Evolutionary conservation across 2,113 vertebrate species (phyloP).

Genomic region (Colistium nudipinnis): DNA sequence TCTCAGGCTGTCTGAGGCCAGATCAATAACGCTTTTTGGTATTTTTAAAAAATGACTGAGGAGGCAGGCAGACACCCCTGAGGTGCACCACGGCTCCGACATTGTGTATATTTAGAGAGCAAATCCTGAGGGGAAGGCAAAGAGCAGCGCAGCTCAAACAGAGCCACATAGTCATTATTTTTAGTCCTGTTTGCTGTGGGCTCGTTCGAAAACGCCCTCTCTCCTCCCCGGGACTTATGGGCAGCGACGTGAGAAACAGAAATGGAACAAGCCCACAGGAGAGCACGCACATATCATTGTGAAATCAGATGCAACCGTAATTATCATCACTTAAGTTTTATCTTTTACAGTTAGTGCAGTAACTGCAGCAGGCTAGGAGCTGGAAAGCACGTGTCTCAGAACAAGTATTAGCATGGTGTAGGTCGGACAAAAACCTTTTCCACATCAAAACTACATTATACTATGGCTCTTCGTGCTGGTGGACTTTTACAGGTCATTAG

Average conservation of each 20-base stretch:
- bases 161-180: constrained; percentile 82
- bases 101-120: constrained; percentile 74
- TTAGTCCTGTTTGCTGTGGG: constrained; percentile 82
- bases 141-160: constrained; percentile 80
- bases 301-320: constrained; percentile 65
- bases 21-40: constrained; percentile 75
- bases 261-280: constrained; percentile 58
- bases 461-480: constrained; percentile 33
- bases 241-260: constrained; percentile 58
- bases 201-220: constrained; percentile 67
- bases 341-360: constrained; percentile 46
- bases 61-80: constrained; percentile 63
- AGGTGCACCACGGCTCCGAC: constrained; percentile 44
- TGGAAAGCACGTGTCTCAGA: constrained; percentile 9
- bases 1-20: constrained; percentile 55
- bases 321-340: constrained; percentile 62
- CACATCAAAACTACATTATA: constrained; percentile 44
- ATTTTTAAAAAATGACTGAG: constrained; percentile 74
- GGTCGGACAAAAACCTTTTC: constrained; percentile 36
- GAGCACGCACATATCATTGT: constrained; percentile 60
- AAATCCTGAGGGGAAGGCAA: constrained; percentile 75
- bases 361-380: background rate
- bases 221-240: constrained; percentile 65
- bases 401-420: background rate
- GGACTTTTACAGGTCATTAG: constrained; percentile 64